Base-by-base conservation (phyloP, 2,888 invertebrate species). In the Rhamphomyia laevipes region DNA sequence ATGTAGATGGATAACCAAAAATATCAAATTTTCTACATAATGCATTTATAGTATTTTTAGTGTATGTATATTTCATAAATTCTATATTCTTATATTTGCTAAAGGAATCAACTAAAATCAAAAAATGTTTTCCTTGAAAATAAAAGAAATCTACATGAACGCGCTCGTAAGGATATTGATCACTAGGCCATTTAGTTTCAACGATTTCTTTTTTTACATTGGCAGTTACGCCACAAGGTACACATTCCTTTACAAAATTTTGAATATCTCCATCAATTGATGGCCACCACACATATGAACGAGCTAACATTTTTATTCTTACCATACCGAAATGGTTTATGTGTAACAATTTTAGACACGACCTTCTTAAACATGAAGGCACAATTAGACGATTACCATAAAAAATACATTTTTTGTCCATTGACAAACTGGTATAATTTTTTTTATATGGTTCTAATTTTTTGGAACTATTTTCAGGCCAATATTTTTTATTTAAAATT, bases 111-210 rank as follows among this genome's bases (percentile, higher is more conserved):
- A 50, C 21, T 31, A 50, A 43, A 2, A 44, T 44, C 15, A 50
- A 23, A 47, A 47, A 47, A 4, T n/a, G 30, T 45, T 50, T 47
- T 4, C 47, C 45, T 9, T 40, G 16, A 45, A 50, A 50, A 15
- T 27, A 40, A 38, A 46, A 49, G 18, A 49, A 49, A 46, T 49
- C 37, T 18, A 49, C 23, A 47, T 50, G 50, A 23, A 50, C 17
- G 1, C 47, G 45, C 15, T 45, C 44, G 38, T 47, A 47, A 9
- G 50, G 50, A 18, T 23, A 43, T 17, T 44, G 12, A 11, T 43
- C 18, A 27, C 27, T 30, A 16, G 38, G 15, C 41, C 50, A 46
- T 21, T 47, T 50, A 5, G 47, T 40, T n/a, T n/a, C n/a, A n/a
- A n/a, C n/a, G n/a, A n/a, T n/a, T n/a, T n/a, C n/a, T n/a, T n/a